Percentiles rank a stretch among this genome's conserved stretches.
Conservation (phyloP, 2,797 vertebrate genomes). For the Hemibagrus guttatus region DNA sequence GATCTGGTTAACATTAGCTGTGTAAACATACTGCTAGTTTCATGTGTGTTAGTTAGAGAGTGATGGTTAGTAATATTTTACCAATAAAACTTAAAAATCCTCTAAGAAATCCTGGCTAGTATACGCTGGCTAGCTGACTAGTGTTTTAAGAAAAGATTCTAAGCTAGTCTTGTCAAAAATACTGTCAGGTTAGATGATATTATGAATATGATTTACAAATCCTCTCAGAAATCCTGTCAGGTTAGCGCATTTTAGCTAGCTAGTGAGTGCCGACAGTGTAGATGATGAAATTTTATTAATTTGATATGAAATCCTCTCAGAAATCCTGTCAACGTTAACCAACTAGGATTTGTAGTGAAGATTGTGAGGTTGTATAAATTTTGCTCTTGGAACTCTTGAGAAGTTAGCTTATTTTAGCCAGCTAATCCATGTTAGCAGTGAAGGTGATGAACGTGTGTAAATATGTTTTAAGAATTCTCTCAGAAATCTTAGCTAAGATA, state of each 20-base stretch:
- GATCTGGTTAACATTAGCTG: conserved; percentile 17
- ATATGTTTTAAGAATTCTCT: not conserved
- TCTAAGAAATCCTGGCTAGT: not conserved
- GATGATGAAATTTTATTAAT: not conserved
- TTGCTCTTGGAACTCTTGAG: not conserved
- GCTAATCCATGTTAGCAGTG: not conserved
- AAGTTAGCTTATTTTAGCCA: not conserved
- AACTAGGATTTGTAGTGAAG: not conserved
- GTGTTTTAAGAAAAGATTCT: not conserved
- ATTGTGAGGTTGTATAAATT: not conserved
- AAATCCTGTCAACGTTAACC: conserved; percentile 3
- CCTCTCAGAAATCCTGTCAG: not conserved
- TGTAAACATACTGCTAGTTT: not conserved
- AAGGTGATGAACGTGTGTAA: not conserved
- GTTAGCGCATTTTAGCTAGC: not conserved
- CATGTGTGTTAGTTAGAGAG: not conserved
- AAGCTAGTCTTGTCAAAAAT: not conserved
- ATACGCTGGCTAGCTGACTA: not conserved
- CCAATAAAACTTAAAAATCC: not conserved
- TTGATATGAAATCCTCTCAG: not conserved
- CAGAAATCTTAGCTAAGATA: not conserved
- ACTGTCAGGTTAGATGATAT: not conserved
- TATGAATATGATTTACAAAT: not conserved
- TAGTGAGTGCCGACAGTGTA: not conserved
- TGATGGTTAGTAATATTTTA: not conserved